A percentile compares a stretch with the other conserved stretches of the same genome.
Conservation (phyloP, 1,140 invertebrate species). For the Potamilus streckersoni region DNA sequence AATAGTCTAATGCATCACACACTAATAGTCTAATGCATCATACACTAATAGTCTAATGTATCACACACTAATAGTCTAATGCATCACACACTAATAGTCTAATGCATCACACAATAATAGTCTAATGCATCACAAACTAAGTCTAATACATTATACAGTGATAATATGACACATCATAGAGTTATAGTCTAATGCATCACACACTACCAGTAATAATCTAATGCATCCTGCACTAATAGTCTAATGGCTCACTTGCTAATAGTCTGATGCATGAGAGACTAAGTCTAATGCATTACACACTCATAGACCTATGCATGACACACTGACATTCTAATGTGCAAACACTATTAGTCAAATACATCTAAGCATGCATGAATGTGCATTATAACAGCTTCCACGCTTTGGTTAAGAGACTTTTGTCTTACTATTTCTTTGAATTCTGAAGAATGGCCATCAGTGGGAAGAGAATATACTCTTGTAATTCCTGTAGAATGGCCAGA, state of each 20-base stretch:
- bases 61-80: too few relatives aligned
- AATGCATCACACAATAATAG: background rate
- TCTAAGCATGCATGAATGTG: background rate
- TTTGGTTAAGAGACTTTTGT: background rate
- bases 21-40: too few relatives aligned
- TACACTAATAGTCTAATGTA: too few relatives aligned
- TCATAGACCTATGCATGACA: background rate
- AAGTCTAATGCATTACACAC: background rate
- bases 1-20: too few relatives aligned
- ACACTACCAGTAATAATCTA: too few relatives aligned
- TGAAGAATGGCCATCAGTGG: conserved; percentile 46
- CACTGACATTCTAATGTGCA: background rate
- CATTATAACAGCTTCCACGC: background rate
- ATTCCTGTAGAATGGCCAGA: conserved; percentile 37
- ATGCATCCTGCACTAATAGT: background rate
- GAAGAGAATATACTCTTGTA: conserved; percentile 52
- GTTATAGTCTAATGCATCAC: too few relatives aligned
- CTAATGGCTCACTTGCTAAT: background rate
- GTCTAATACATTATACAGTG: too few relatives aligned
- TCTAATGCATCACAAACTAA: too few relatives aligned
- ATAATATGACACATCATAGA: too few relatives aligned
- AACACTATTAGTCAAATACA: background rate
- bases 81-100: background rate
- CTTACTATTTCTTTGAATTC: conserved; percentile 41
- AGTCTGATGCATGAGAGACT: background rate